These are phyloP conservation scores for Morphnarchus princeps DNA, from an alignment of 2,113 vertebrate species.

Conservation along the genomic window DNA sequence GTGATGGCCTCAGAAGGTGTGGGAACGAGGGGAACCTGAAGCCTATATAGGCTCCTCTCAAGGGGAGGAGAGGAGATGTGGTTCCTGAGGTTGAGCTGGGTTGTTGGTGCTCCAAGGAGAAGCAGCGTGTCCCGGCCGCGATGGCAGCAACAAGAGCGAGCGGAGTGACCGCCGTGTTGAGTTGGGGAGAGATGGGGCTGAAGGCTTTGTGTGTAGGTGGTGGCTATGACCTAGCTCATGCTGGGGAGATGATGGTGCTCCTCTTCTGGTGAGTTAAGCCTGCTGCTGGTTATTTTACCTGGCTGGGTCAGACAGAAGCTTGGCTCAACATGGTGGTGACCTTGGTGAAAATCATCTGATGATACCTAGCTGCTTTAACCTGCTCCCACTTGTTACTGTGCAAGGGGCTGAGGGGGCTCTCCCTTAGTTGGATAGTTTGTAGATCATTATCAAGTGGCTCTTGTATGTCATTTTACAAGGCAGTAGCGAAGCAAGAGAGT, in stretches of 20 bases:
- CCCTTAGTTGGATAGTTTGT: background rate
- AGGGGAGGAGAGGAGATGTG: too few relatives aligned
- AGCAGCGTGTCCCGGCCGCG: accelerated
- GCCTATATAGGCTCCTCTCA: background rate
- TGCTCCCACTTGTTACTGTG: background rate
- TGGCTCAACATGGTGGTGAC: background rate
- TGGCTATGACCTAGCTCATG: accelerated
- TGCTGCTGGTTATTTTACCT: too few relatives aligned
- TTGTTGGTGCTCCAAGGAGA: background rate
- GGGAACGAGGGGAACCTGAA: background rate
- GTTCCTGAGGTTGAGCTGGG: background rate
- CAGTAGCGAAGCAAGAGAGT: background rate
- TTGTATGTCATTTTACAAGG: background rate
- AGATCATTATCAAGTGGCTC: background rate
- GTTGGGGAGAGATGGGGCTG: background rate
- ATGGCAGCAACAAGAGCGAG: background rate
- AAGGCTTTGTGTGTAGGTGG: background rate
- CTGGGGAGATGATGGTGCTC: too few relatives aligned
- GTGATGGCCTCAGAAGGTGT: background rate
- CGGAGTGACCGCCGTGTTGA: accelerated
- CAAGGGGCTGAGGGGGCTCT: background rate
- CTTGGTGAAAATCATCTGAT: background rate
- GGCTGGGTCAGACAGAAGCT: background rate
- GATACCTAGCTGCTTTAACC: background rate
- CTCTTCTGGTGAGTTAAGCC: background rate